A percentile compares a stretch with the other conserved stretches of the same genome.
These are phyloP conservation scores for Yponomeuta evonymella DNA, from an alignment of 2,888 invertebrate species.

Conservation along the genomic window DNA sequence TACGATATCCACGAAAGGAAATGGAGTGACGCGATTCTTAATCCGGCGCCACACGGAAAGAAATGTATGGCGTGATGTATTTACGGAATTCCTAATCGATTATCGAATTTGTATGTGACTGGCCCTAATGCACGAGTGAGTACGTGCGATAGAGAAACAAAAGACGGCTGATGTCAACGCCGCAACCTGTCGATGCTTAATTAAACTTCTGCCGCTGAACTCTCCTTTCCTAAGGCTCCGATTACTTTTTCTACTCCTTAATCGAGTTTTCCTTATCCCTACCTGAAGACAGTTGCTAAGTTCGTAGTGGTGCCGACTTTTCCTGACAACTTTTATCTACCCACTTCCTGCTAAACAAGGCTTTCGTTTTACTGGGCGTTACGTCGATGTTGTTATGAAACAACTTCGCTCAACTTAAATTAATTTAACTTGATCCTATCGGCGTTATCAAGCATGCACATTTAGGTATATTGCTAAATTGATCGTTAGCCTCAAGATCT, in stretches of 20 bases:
- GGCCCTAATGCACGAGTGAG: background rate
- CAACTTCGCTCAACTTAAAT: constrained; percentile 49
- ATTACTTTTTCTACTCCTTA: constrained; percentile 61
- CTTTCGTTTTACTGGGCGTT: constrained; percentile 47
- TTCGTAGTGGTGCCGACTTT: constrained; percentile 55
- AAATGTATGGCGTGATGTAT: too few species aligned
- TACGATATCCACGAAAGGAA: too few species aligned
- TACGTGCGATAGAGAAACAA: background rate
- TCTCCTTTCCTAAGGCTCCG: constrained; percentile 38
- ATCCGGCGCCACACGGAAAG: too few species aligned
- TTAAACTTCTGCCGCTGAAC: constrained; percentile 42
- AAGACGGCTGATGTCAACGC: background rate
- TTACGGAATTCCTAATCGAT: too few species aligned
- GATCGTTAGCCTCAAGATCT: background rate
- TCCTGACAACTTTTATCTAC: constrained; percentile 57
- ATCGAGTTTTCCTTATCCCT: constrained; percentile 59
- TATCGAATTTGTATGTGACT: too few species aligned
- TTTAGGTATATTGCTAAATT: background rate
- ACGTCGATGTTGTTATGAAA: constrained; percentile 41
- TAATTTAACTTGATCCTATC: constrained; percentile 6
- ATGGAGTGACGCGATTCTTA: too few species aligned
- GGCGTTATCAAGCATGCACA: background rate
- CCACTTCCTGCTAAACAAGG: constrained; percentile 46
- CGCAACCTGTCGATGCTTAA: constrained; percentile 31
- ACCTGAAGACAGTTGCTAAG: constrained; percentile 60